Conservation (phyloP, 2,113 vertebrate genomes). For the Apistogramma diplotaenia region DNA sequence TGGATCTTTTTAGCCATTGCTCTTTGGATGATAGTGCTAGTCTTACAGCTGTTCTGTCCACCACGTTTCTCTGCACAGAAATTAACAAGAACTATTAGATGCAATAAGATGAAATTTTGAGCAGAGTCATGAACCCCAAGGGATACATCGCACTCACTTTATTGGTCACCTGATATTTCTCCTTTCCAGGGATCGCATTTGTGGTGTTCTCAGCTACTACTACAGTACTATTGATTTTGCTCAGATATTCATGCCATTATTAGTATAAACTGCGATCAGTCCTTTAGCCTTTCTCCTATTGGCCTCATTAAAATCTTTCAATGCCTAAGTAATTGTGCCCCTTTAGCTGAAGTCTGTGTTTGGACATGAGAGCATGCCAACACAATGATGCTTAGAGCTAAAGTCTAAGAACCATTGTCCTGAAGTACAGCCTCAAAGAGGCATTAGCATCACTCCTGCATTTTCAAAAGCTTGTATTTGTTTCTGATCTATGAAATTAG, state of each 20-base stretch:
- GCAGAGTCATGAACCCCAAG: not conserved
- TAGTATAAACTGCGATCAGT: not conserved
- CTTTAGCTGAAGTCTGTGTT: not conserved
- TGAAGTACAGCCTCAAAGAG: not conserved
- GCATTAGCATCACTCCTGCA: fast-evolving
- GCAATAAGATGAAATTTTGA: not conserved
- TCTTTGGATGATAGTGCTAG: not conserved
- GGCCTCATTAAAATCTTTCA: not conserved
- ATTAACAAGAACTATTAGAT: not conserved
- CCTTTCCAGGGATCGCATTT: not conserved
- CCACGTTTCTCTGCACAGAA: not conserved
- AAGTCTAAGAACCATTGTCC: not conserved
- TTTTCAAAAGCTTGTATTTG: not conserved
- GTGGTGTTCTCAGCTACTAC: not conserved
- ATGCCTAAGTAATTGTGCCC: not conserved
- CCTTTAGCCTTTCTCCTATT: not conserved
- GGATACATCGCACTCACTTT: not conserved
- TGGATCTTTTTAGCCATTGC: not conserved
- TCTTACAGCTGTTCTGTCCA: not conserved
- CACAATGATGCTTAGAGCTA: not conserved
- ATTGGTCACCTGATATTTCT: not conserved
- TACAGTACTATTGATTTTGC: not conserved
- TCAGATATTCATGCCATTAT: not conserved
- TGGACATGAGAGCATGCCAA: not conserved
- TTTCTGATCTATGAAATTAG: not conserved